Percentiles rank a stretch among this genome's conserved stretches.
phyloP scores from a whole-genome alignment of 2,113 vertebrate genomes.

The Addax nasomaculatus region DNA sequence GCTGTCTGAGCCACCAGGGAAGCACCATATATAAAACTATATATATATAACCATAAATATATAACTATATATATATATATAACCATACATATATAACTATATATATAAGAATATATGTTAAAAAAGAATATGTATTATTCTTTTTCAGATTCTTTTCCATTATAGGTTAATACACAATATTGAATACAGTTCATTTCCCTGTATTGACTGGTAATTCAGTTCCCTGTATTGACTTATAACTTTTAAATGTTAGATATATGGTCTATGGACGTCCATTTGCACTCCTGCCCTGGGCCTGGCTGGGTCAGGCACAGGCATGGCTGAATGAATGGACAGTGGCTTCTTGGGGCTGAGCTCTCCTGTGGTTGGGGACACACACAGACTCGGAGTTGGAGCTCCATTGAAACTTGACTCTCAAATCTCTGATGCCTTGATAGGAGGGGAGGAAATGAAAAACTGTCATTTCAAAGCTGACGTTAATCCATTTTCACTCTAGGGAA shows the following conservation, averaged over 20 bases:
- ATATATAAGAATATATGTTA: background rate
- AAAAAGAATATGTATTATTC: background rate
- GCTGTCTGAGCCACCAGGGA: background rate
- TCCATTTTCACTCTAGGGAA: slow-evolving; percentile 21
- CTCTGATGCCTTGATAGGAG: background rate
- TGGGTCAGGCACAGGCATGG: background rate
- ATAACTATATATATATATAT: background rate
- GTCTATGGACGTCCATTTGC: background rate
- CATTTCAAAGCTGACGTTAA: background rate
- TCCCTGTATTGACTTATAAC: background rate
- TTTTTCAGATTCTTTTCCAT: background rate
- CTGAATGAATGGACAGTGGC: background rate
- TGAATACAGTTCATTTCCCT: background rate
- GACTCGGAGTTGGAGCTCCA: background rate
- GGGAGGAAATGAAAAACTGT: background rate
- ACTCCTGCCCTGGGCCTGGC: background rate
- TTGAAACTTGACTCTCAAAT: background rate
- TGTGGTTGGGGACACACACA: background rate
- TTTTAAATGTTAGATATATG: background rate
- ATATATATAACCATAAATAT: background rate
- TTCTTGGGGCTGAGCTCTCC: background rate
- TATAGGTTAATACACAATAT: background rate
- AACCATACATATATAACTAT: background rate
- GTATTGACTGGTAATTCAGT: background rate
- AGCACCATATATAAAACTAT: background rate